These are phyloP conservation scores for Trachelus tabidus DNA, from an alignment of 2,888 invertebrate species.

Conservation along the genomic window DNA sequence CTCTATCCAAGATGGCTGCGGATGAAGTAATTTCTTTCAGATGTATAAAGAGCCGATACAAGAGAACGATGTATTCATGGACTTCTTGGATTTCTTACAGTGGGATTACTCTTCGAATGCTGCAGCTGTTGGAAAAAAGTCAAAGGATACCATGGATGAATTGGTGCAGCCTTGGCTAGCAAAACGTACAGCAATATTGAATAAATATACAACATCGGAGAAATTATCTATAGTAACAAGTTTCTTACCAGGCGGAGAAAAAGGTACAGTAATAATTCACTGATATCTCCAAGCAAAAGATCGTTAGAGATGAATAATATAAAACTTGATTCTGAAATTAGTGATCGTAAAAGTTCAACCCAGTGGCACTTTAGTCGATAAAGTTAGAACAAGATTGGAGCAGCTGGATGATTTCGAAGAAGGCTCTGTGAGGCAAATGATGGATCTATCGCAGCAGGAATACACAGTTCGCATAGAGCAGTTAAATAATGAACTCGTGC, in stretches of 20 bases:
- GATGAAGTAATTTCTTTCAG: constrained; percentile 62
- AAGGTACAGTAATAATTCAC: constrained; percentile 68
- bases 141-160: constrained; percentile 58
- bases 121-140: constrained; percentile 45
- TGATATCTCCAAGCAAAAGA: neutral
- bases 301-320: neutral
- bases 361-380: constrained; percentile 77
- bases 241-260: constrained; percentile 84
- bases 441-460: constrained; percentile 92
- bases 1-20: constrained; percentile 73
- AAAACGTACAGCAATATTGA: constrained; percentile 82
- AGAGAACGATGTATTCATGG: neutral
- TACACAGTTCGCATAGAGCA: constrained; percentile 90
- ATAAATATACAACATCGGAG: constrained; percentile 93
- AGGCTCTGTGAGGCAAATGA: constrained; percentile 84
- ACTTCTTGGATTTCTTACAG: constrained; percentile 37
- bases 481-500: constrained; percentile 89
- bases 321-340: constrained; percentile 51
- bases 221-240: constrained; percentile 92
- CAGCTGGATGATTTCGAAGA: constrained; percentile 96
- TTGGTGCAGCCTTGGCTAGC: constrained; percentile 82
- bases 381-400: constrained; percentile 90
- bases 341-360: constrained; percentile 85
- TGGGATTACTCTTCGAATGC: constrained; percentile 62
- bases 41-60: neutral